phyloP scores from a whole-genome alignment of 2,888 invertebrate genomes.

The Heliconius erato region DNA sequence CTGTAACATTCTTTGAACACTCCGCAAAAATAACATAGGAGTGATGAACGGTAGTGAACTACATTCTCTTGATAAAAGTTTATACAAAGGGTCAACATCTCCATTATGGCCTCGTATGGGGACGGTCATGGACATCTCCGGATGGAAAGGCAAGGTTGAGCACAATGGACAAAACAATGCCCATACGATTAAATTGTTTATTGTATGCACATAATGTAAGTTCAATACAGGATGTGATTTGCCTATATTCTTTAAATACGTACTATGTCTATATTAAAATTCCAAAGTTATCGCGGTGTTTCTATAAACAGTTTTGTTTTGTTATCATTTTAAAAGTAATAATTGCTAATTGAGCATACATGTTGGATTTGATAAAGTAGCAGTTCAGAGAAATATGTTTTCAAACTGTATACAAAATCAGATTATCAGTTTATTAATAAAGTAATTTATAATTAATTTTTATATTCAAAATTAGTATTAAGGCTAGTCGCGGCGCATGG shows the following conservation, averaged over 20 bases:
- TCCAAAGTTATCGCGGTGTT: background rate
- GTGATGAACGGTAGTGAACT: slow-evolving; percentile 37
- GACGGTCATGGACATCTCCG: slow-evolving; percentile 36
- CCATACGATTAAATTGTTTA: slow-evolving; percentile 33
- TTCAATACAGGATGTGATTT: slow-evolving; percentile 18
- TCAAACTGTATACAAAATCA: background rate
- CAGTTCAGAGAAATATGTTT: background rate
- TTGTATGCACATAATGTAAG: slow-evolving; percentile 21
- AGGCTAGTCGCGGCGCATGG: no score
- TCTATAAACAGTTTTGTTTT: background rate
- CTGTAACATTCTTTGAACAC: no score
- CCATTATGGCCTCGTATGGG: slow-evolving; percentile 33
- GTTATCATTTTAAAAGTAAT: background rate
- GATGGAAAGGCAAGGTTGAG: slow-evolving; percentile 45
- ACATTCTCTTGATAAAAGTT: slow-evolving; percentile 8
- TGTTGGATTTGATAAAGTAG: background rate
- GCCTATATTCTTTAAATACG: background rate
- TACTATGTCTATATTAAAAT: background rate
- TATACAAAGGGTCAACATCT: slow-evolving; percentile 33
- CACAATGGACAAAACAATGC: slow-evolving; percentile 36
- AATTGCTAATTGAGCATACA: background rate
- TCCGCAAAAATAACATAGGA: no score
- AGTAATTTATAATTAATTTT: background rate
- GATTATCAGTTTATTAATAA: background rate
- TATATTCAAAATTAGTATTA: no score